These are phyloP conservation scores for Hypolimnas misippus DNA, from an alignment of 2,888 invertebrate species.

Conservation along the genomic window DNA sequence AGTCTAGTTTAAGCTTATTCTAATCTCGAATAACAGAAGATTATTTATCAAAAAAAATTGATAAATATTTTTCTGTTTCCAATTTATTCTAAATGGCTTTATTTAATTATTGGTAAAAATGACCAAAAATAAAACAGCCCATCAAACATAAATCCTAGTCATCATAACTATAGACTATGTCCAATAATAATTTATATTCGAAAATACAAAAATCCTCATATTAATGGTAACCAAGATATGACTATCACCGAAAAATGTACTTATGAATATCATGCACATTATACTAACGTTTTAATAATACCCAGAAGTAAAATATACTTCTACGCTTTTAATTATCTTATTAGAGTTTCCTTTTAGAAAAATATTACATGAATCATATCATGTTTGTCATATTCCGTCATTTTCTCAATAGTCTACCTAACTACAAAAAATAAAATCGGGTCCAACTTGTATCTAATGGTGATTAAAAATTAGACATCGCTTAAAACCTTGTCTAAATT, in stretches of 20 bases:
- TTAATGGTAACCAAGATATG: slow-evolving; percentile 34
- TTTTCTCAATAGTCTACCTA: too few species aligned
- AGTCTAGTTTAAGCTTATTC: slow-evolving; percentile 9
- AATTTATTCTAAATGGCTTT: slow-evolving; percentile 22
- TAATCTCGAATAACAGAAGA: slow-evolving; percentile 29
- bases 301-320: slow-evolving; percentile 1
- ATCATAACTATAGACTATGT: slow-evolving; percentile 14
- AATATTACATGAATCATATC: too few species aligned
- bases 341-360: too few species aligned
- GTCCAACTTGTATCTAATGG: too few species aligned
- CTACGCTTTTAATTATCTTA: not conserved
- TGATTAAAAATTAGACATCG: too few species aligned
- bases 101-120: slow-evolving; percentile 36
- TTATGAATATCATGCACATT: not conserved
- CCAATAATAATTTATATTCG: slow-evolving; percentile 13
- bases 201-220: slow-evolving; percentile 14
- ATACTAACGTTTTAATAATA: not conserved
- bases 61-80: slow-evolving; percentile 39
- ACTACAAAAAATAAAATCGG: too few species aligned
- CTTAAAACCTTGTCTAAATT: too few species aligned
- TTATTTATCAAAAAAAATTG: slow-evolving; percentile 27
- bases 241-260: slow-evolving; percentile 17
- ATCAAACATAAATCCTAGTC: slow-evolving; percentile 4
- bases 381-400: not conserved
- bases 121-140: slow-evolving; percentile 37